Percentiles rank a stretch among this genome's conserved stretches.
These are phyloP conservation scores for Todus mexicanus DNA, from an alignment of 2,797 vertebrate species.

Conservation along the genomic window DNA sequence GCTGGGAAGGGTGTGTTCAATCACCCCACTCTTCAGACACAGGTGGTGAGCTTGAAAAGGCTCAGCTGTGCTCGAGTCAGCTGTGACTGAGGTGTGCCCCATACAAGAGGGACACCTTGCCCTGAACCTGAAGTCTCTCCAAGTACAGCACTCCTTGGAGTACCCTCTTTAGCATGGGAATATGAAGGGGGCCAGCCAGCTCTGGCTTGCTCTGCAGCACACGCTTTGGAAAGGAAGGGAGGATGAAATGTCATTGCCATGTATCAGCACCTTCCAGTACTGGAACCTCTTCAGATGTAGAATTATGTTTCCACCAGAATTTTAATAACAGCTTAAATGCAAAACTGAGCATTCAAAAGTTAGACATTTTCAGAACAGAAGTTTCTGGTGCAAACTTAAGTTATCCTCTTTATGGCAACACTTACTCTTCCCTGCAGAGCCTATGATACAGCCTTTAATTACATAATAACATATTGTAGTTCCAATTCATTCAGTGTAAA, in stretches of 20 bases:
- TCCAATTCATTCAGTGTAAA: not conserved
- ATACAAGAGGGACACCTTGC: not conserved
- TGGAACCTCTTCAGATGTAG: not conserved
- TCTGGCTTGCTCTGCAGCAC: not conserved
- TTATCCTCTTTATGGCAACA: not conserved
- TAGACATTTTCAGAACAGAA: not conserved
- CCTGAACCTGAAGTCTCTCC: accelerated
- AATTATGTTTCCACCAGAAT: not conserved
- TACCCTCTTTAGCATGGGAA: accelerated
- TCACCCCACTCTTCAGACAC: not conserved
- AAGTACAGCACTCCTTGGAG: not conserved
- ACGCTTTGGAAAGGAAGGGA: not conserved
- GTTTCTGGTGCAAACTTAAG: not conserved
- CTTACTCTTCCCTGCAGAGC: not conserved
- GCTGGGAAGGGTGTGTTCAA: not conserved
- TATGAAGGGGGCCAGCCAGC: accelerated
- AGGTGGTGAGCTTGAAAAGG: not conserved
- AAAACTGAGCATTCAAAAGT: not conserved
- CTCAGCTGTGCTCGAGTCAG: not conserved
- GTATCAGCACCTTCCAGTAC: not conserved
- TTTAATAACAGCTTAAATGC: not conserved
- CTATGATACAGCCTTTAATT: not conserved
- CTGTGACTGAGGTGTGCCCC: not conserved
- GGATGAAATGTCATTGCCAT: not conserved
- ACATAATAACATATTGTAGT: not conserved